Evolutionary conservation across 1,140 invertebrate genomes (phyloP).

Genomic region (Hestina assimilis): DNA sequence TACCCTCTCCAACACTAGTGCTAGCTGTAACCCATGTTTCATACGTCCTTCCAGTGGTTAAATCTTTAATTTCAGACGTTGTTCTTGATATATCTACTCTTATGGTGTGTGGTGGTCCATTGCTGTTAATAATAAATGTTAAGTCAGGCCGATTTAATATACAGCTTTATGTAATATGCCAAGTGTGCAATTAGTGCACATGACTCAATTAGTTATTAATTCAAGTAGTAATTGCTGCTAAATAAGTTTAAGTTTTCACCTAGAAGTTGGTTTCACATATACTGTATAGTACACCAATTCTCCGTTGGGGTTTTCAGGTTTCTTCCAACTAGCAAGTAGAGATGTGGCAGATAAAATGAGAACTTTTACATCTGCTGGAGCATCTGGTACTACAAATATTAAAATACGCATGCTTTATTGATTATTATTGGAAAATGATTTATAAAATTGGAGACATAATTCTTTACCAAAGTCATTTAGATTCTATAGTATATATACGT

Average conservation of each 20-base stretch:
- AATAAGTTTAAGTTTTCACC: no score
- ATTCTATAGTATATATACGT: no score
- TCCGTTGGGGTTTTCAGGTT: conserved; percentile 88
- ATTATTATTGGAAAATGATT: no score
- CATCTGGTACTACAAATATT: conserved; percentile 92
- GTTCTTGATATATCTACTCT: conserved; percentile 42
- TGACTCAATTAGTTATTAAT: no score
- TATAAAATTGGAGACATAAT: no score
- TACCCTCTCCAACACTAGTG: conserved; percentile 87
- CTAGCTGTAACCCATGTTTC: conserved; percentile 92
- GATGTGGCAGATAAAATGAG: conserved; percentile 86
- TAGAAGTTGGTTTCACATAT: conserved; percentile 80
- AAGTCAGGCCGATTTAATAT: no score
- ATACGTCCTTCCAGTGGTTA: conserved; percentile 84
- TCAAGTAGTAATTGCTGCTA: no score
- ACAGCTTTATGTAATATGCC: no score
- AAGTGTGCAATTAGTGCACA: no score
- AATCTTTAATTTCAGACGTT: conserved; percentile 79
- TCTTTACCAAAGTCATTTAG: no score
- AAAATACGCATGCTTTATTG: no score
- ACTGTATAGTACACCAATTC: conserved; percentile 89
- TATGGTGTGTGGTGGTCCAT: conserved; percentile 48
- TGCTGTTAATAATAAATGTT: conserved; percentile 43
- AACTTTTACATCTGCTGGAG: conserved; percentile 90
- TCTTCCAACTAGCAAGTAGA: conserved; percentile 91